Conservation (phyloP, 2,888 invertebrate species). For the Mythimna ferrago region DNA sequence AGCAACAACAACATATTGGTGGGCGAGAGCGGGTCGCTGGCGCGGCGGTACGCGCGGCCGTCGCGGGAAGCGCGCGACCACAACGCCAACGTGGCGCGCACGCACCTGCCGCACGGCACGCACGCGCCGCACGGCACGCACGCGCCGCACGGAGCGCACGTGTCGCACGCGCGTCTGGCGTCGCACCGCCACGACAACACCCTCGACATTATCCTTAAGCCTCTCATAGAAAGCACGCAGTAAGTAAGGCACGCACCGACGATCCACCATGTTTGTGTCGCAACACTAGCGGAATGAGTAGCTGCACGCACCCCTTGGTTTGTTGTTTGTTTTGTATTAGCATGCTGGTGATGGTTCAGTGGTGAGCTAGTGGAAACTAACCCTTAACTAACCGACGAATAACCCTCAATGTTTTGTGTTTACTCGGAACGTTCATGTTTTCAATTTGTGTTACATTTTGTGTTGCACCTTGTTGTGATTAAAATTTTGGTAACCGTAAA, state of each 20-base stretch:
- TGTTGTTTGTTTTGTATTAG: conserved; percentile 77
- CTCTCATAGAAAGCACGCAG: conserved; percentile 91
- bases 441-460: conserved; percentile 60
- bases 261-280: conserved; percentile 79
- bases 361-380: conserved; percentile 73
- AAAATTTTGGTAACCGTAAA: conserved; percentile 50
- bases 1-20: conserved; percentile 91
- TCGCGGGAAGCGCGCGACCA: conserved; percentile 80
- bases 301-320: conserved; percentile 86
- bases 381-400: conserved; percentile 79
- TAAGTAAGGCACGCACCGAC: conserved; percentile 85
- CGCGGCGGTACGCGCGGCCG: conserved; percentile 86
- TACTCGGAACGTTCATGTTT: conserved; percentile 61
- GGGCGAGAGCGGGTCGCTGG: conserved; percentile 88
- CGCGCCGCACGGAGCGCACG: neutral
- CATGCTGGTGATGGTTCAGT: conserved; percentile 79
- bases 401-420: conserved; percentile 65
- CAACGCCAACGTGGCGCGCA: conserved; percentile 87
- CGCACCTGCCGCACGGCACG: conserved; percentile 62
- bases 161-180: conserved; percentile 81
- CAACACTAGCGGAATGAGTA: conserved; percentile 85
- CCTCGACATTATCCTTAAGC: conserved; percentile 90
- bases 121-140: neutral
- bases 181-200: conserved; percentile 87
- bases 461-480: conserved; percentile 68